Base-by-base conservation (phyloP, 2,797 vertebrate species). In the Holocentrus rufus region DNA sequence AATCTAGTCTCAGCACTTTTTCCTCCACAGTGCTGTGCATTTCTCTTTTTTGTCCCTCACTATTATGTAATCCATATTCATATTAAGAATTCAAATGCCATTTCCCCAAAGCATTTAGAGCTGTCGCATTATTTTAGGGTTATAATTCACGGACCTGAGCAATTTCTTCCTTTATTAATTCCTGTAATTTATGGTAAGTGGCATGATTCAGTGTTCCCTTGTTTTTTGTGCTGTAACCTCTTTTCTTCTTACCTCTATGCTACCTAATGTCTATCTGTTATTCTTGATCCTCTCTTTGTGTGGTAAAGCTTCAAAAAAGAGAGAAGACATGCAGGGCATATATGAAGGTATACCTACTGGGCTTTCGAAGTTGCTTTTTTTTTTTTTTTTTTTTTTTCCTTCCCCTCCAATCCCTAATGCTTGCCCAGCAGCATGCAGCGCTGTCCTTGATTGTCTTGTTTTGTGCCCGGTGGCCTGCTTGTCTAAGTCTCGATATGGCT, bases 261-360 rank as follows among this genome's bases (percentile, higher is more conserved):
- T 69, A n/a, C 27, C 80, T 88, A 71, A 80, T 69, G 80, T 89
- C 49, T 85, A 66, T 85, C 81, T 91, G 77, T 85, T 90, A 75
- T 89, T 85, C 77, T 86, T 87, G 74, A 88, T 85, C 87, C 77
- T 83, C 81, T 86, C 82, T 72, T 89, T 89, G 76, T 86, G 74
- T 79, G 89, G 81, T 85, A 96, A 97, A 99, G 98, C 98, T 98
- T 93, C 97, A 99, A 96, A 99, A 98, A 94, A 95, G 98, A 94
- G 97, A 98, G 96, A 97, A 97, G 96, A 99, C 98, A 92, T 99
- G 97, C 96, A 98, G 97, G 94, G 97, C 96, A 82, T 99, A 98
- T 92, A 97, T 98, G 96, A 99, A 99, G 98, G 98, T 99, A 98
- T 95, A 93, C 77, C 87, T 71, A 72, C 78, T 79, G 83, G 87